Evolutionary conservation across 2,797 vertebrate genomes (phyloP), one percentile per base, ranked within the genome.

Genomic region (Phoxinus dragarum): DNA sequence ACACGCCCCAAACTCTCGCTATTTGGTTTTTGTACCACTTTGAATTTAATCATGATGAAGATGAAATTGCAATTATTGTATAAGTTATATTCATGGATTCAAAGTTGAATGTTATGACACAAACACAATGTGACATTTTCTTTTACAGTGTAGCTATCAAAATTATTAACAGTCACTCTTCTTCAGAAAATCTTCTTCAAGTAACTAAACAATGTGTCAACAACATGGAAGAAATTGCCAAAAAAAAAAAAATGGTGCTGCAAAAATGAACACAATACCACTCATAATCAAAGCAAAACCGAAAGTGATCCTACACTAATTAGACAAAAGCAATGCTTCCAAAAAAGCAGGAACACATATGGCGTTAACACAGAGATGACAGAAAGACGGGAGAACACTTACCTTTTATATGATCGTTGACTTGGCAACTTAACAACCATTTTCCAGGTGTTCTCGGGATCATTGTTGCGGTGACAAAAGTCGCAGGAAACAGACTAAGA

Each of bases 401-500:
- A 96, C 96, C 95, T 94, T 77, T n/a, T 82, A 95, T 77, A 84
- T 96, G 95, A 87, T 94, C 93, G 5, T 94, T 95, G 75, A 96
- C 89, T 87, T 94, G 94, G 87, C 96, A 96, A 87, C 91, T 95
- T 82, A 96, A 90, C 73, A 96, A 84, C 96, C 96, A 96, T 23
- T 83, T 95, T 36, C 96, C 96, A 67, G 88, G 68, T 38, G 93
- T 91, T 81, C 84, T 90, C 34, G 96, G 95, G 14, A 92, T 66
- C 96, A 96, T 96, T 64, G 93, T 89, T 72, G 95, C 95, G 21
- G 94, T 94, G 49, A 96, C 92, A 86, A 96, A 95, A 12, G 94
- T 96, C 76, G 95, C 96, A 84, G 96, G 96, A 89, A 96, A 96
- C n/a, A 96, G 91, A 75, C 92, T 94, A 85, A 92, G 92, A 85